phyloP scores from a whole-genome alignment of 2,797 vertebrate species.

The Takifugu ocellatus region DNA sequence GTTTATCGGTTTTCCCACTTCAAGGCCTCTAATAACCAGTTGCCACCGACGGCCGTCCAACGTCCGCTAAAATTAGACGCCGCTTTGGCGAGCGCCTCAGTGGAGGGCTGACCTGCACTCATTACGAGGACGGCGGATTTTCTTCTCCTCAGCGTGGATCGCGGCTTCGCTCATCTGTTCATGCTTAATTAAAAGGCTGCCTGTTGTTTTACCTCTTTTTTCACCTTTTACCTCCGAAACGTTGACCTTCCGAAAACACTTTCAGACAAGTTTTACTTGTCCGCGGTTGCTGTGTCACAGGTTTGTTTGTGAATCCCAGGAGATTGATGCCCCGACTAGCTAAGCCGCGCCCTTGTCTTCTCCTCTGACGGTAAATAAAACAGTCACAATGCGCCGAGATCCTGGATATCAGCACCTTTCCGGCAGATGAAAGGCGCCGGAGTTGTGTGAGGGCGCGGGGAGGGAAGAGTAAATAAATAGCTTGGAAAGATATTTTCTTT shows the following conservation, averaged over 20 bases:
- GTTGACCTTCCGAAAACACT: conserved; percentile 19
- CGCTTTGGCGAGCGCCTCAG: conserved; percentile 17
- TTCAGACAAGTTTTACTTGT: conserved; percentile 19
- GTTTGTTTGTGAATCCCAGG: conserved; percentile 51
- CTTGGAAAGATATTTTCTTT: conserved; percentile 58
- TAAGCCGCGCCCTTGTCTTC: conserved; percentile 51
- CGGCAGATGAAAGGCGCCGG: conserved; percentile 62
- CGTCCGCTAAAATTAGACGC: conserved; percentile 12
- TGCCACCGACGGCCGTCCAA: background rate
- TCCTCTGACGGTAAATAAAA: conserved; percentile 61
- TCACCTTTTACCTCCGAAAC: background rate
- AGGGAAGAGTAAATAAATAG: conserved; percentile 64
- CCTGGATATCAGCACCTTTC: conserved; percentile 58
- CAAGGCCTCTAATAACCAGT: conserved; percentile 18
- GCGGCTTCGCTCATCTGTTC: too few relatives aligned
- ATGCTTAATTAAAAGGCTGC: background rate
- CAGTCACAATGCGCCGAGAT: conserved; percentile 52
- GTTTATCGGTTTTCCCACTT: background rate
- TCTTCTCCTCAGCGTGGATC: background rate
- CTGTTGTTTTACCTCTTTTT: conserved; percentile 3
- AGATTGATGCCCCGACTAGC: conserved; percentile 45
- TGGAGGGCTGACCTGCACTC: conserved; percentile 17
- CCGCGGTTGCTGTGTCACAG: conserved; percentile 21
- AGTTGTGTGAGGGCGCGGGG: conserved; percentile 53
- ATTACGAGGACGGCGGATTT: conserved; percentile 9